Evolutionary conservation across 2,113 vertebrate genomes (phyloP).

Genomic region (Myrmecobius fasciatus): DNA sequence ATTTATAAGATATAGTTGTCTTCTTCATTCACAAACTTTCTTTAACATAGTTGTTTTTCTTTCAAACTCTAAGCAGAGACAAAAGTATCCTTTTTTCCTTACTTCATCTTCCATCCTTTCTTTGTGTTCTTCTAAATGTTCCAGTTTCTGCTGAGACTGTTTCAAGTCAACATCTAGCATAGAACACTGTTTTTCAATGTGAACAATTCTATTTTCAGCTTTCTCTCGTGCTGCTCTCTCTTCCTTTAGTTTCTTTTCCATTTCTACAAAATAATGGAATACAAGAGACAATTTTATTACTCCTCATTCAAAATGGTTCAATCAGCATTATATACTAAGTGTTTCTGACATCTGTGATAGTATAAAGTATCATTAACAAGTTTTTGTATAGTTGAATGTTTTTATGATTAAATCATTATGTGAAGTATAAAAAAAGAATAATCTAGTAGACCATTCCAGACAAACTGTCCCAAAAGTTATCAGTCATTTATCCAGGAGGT

Average conservation of each 20-base stretch:
- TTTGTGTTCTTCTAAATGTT: conserved; percentile 96
- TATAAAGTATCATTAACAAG: conserved; percentile 36
- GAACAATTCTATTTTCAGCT: conserved; percentile 94
- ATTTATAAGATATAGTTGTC: conserved; percentile 30
- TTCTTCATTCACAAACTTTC: neutral
- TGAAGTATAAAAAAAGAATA: conserved; percentile 32
- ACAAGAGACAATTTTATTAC: conserved; percentile 21
- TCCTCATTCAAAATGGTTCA: conserved; percentile 35
- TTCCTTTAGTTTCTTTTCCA: conserved; percentile 96
- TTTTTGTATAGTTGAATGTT: conserved; percentile 42
- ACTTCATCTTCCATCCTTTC: conserved; percentile 97
- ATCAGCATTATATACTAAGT: conserved; percentile 20
- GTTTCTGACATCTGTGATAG: neutral
- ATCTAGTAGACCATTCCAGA: conserved; percentile 24
- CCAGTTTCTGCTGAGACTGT: conserved; percentile 96
- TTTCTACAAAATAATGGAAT: conserved; percentile 85
- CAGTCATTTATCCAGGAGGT: conserved; percentile 32
- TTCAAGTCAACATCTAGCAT: conserved; percentile 99
- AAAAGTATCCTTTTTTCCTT: conserved; percentile 64
- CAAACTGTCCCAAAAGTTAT: neutral
- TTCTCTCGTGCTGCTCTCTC: conserved; percentile 93
- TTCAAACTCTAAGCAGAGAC: conserved; percentile 32
- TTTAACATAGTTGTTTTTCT: conserved; percentile 21
- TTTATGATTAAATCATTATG: conserved; percentile 16
- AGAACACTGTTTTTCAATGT: conserved; percentile 97